phyloP scores from a whole-genome alignment of 1,140 invertebrate genomes.

The Marisa cornuarietis region DNA sequence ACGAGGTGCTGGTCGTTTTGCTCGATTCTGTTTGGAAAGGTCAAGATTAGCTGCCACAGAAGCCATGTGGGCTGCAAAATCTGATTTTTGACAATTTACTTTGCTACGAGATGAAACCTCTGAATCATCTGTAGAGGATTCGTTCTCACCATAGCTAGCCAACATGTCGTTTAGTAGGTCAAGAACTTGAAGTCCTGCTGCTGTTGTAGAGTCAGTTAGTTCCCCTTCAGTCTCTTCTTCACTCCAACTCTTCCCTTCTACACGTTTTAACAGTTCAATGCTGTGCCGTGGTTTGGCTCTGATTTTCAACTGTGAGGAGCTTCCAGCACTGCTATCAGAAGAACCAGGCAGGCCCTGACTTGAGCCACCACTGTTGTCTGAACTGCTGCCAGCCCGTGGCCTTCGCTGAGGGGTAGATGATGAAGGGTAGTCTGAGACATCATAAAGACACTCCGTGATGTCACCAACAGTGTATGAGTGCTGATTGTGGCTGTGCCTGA shows the following conservation, averaged over 20 bases:
- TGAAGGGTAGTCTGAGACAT: conserved; percentile 1
- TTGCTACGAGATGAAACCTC: conserved; percentile 15
- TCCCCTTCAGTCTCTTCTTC: too few species aligned
- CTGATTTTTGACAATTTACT: conserved; percentile 12
- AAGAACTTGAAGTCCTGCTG: conserved; percentile 48
- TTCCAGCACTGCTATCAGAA: conserved; percentile 14
- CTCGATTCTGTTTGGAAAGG: conserved; percentile 43
- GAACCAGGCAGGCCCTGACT: conserved; percentile 8
- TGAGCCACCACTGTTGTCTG: neutral
- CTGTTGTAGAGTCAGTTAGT: conserved; percentile 22
- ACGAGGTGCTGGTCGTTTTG: conserved; percentile 50
- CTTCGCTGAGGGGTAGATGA: neutral
- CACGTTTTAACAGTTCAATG: too few species aligned
- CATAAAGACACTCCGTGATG: conserved; percentile 33
- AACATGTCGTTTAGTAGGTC: conserved; percentile 55
- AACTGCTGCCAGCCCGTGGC: neutral
- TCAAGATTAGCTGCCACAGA: conserved; percentile 50
- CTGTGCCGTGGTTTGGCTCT: neutral
- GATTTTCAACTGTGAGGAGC: neutral
- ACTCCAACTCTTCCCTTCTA: too few species aligned
- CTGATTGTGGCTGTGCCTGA: neutral
- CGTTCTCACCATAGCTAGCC: conserved; percentile 45
- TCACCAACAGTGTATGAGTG: conserved; percentile 25
- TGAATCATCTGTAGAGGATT: conserved; percentile 32
- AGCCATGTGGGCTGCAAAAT: conserved; percentile 55